These are phyloP conservation scores for Dolichotis patagonum DNA, from an alignment of 2,113 vertebrate genomes.

Conservation along the genomic window DNA sequence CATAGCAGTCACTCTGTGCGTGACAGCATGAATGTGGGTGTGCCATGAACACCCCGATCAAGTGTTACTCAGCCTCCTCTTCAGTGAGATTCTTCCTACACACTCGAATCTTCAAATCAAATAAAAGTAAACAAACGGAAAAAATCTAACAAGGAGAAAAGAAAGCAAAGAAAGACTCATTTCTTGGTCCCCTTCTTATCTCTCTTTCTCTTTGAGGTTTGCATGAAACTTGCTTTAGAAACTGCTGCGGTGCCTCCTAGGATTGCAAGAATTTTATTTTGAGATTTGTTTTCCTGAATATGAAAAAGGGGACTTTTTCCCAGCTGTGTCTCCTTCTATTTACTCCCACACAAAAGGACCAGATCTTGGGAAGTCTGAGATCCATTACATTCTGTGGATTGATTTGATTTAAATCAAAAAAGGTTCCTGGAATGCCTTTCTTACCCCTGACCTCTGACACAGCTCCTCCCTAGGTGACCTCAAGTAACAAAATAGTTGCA, in stretches of 20 bases:
- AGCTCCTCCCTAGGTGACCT: neutral
- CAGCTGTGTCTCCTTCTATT: neutral
- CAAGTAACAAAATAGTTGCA: neutral
- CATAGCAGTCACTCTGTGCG: neutral
- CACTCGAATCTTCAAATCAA: constrained; percentile 10
- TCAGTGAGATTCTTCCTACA: constrained; percentile 31
- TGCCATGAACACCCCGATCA: constrained; percentile 41
- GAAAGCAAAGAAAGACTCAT: neutral
- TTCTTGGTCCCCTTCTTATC: neutral
- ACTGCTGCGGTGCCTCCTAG: neutral
- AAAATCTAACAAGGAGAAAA: neutral
- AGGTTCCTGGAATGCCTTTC: neutral
- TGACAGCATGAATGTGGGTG: neutral
- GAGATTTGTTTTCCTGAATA: neutral
- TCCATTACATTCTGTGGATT: neutral
- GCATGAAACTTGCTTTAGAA: neutral
- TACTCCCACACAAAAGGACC: neutral
- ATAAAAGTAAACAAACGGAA: constrained; percentile 20
- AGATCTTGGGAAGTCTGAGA: neutral
- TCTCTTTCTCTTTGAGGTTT: neutral
- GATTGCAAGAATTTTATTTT: neutral
- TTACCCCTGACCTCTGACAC: neutral
- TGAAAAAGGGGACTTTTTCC: neutral
- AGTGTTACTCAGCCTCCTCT: constrained; percentile 58
- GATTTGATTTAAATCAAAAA: neutral